Percentiles rank a stretch among this genome's conserved stretches.
These are phyloP conservation scores for Lissonota sp. DNA, from an alignment of 2,888 invertebrate species.

Conservation along the genomic window DNA sequence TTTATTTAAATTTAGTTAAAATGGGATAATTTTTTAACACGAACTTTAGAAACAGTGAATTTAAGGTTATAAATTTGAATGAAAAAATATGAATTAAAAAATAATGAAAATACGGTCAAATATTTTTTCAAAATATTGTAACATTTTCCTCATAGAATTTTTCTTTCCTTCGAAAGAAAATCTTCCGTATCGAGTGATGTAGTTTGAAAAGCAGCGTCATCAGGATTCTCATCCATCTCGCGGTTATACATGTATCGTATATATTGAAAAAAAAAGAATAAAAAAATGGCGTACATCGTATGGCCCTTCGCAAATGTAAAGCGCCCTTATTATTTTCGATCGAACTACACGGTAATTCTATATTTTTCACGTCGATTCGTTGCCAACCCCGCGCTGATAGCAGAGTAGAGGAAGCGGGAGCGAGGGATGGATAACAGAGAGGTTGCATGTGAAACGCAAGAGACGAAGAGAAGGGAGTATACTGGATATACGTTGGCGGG, in stretches of 20 bases:
- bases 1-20: too few relatives aligned
- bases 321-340: neutral
- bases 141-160: too few relatives aligned
- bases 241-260: neutral
- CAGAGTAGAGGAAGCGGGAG: slow-evolving; percentile 62
- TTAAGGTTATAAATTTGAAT: too few relatives aligned
- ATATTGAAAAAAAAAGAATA: neutral
- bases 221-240: slow-evolving; percentile 25
- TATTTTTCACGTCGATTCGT: slow-evolving; percentile 82
- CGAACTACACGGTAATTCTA: slow-evolving; percentile 44
- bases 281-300: too few relatives aligned
- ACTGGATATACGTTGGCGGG: slow-evolving; percentile 61
- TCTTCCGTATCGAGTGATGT: too few relatives aligned
- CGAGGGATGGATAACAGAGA: slow-evolving; percentile 1
- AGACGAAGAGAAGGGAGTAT: slow-evolving; percentile 44
- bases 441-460: too few relatives aligned
- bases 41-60: too few relatives aligned
- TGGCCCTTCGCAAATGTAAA: too few relatives aligned
- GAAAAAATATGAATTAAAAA: neutral
- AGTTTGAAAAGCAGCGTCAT: slow-evolving; percentile 46
- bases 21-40: too few relatives aligned
- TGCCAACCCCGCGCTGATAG: slow-evolving; percentile 72
- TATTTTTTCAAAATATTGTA: too few relatives aligned
- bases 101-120: neutral
- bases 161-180: too few relatives aligned